Evolutionary conservation across 2,888 invertebrate genomes (phyloP).

Genomic region (Ferdinandea cuprea): DNA sequence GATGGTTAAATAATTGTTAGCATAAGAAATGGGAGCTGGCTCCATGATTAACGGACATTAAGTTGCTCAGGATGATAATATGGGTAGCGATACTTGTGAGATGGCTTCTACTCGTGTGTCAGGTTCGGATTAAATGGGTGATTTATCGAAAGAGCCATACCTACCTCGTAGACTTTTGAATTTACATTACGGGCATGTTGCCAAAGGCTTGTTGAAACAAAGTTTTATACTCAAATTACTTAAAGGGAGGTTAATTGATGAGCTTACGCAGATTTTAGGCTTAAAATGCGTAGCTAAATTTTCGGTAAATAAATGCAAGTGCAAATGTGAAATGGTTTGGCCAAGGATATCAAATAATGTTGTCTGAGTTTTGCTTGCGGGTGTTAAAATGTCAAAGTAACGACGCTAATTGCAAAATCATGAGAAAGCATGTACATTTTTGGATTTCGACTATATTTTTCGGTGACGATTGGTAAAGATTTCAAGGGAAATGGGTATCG

Average conservation of each 20-base stretch:
- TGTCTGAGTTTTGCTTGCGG: too few species aligned
- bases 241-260: conserved; percentile 17
- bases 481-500: too few species aligned
- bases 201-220: background rate
- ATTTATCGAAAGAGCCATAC: conserved; percentile 41
- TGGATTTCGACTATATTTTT: too few species aligned
- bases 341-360: too few species aligned
- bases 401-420: too few species aligned
- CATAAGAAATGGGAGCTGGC: conserved; percentile 46
- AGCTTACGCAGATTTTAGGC: background rate
- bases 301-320: too few species aligned
- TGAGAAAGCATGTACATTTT: too few species aligned
- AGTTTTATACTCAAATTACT: conserved; percentile 17
- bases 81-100: conserved; percentile 8
- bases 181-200: background rate
- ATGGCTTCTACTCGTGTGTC: background rate
- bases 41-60: conserved; percentile 48
- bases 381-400: too few species aligned
- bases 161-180: conserved; percentile 5
- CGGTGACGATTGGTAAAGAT: too few species aligned
- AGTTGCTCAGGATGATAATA: conserved; percentile 15
- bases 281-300: background rate
- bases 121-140: conserved; percentile 7
- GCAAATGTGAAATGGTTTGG: too few species aligned
- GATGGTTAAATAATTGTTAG: conserved; percentile 65